These are phyloP conservation scores for Stenchaetothrips biformis DNA, from an alignment of 2,888 invertebrate genomes.

Conservation along the genomic window DNA sequence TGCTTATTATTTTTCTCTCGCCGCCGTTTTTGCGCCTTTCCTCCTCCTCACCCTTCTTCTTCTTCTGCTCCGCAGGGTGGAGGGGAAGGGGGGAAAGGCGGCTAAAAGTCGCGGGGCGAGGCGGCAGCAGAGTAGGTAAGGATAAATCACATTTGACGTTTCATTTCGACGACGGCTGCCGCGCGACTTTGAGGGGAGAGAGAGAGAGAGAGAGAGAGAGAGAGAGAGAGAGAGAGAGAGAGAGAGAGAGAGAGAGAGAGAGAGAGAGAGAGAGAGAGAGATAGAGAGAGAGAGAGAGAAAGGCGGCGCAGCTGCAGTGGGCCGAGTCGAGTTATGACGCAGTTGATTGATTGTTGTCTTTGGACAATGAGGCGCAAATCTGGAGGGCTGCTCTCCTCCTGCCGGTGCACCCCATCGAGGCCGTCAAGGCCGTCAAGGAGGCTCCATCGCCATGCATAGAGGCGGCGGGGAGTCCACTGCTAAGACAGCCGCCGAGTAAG, in stretches of 20 bases:
- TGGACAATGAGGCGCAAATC: conserved; percentile 20
- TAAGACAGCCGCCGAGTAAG: too few relatives aligned
- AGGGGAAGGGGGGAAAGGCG: too few relatives aligned
- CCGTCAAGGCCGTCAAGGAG: background rate
- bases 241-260: too few relatives aligned
- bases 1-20: background rate
- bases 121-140: background rate
- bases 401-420: background rate
- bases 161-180: conserved; percentile 22
- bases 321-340: conserved; percentile 1
- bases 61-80: background rate
- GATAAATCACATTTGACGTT: conserved; percentile 25
- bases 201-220: too few relatives aligned
- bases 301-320: background rate
- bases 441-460: too few relatives aligned
- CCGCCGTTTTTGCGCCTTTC: background rate
- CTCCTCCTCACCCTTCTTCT: background rate
- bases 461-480: too few relatives aligned
- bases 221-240: too few relatives aligned
- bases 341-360: conserved; percentile 21
- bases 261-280: too few relatives aligned
- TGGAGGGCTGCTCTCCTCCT: background rate
- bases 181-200: background rate
- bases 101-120: background rate
- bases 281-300: background rate